Base-by-base conservation (phyloP, 2,113 vertebrate species). In the Panthera leo region DNA sequence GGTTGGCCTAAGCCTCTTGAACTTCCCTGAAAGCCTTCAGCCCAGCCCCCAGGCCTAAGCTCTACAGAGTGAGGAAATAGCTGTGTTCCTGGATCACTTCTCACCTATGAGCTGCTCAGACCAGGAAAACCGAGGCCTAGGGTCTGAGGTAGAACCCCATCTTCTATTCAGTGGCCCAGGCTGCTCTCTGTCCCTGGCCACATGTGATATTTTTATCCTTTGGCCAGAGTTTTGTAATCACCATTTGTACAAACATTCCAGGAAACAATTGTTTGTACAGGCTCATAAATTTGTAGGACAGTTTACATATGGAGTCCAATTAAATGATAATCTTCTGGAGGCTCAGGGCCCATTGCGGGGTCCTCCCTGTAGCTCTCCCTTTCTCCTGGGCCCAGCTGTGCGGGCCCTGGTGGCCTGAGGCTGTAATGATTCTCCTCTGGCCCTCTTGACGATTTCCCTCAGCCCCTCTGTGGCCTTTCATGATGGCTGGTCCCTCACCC, bases 171-270 rank as follows among this genome's bases (percentile, higher is more conserved):
- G 3, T 19, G 12, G 58, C 31, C 36, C 68, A 29, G 73, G 48
- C 71, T 89, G 12, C 70, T 86, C 73, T 29, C n/a, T 82, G 58
- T 89, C 58, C 48, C 73, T 94, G 75, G 63, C 19, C 45, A 25
- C 36, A 36, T 88, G 96, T 73, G 91, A 61, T 58, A 68, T 83
- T 95, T 91, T 96, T 90, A 92, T 88, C 55, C 82, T 85, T 91
- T 71, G 89, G n/a, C 83, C 65, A 58, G 93, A 95, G 51, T 96
- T 96, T 94, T 67, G 14, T 89, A 94, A 95, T 97, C 25, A 71
- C 48, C 61, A 70, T 92, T 95, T 96, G 68, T 85, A 34, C 63
- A 84, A 94, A 94, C 85, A 92, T 95, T 89, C 51, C 45, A 87
- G 91, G 93, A 85, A 90, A 67, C 2, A 85, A 45, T 76, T 95